Conservation (phyloP, 2,888 invertebrate genomes). For the Hedya salicella region DNA sequence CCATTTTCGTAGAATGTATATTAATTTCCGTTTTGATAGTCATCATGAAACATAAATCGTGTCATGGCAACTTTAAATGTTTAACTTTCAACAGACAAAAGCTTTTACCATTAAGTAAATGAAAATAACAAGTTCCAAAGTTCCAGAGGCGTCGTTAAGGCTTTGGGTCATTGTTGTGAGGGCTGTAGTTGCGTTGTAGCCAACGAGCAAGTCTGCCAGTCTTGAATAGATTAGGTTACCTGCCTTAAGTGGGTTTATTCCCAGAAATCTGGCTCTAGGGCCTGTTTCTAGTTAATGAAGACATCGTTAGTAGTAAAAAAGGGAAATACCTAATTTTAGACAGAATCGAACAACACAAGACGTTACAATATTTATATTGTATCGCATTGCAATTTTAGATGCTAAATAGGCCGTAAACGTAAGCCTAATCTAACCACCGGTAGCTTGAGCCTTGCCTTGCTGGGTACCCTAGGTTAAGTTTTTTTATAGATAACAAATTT, state of each 20-base stretch:
- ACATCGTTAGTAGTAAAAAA: neutral
- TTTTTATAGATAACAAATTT: too few relatives aligned
- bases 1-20: neutral
- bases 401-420: too few relatives aligned
- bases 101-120: constrained; percentile 42
- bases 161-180: constrained; percentile 15
- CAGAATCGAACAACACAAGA: neutral
- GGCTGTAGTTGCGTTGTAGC: constrained; percentile 4
- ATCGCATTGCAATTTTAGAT: too few relatives aligned
- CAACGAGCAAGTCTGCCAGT: neutral
- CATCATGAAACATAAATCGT: constrained; percentile 18
- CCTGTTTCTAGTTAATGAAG: neutral
- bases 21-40: constrained; percentile 38
- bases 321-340: neutral
- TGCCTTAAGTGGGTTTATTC: constrained; percentile 5
- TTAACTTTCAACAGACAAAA: constrained; percentile 31
- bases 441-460: too few relatives aligned
- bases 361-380: too few relatives aligned
- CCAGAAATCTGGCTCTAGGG: constrained; percentile 7
- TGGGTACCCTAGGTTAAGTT: too few relatives aligned
- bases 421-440: too few relatives aligned
- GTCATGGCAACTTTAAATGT: constrained; percentile 18
- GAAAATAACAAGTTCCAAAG: constrained; percentile 32
- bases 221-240: constrained; percentile 7
- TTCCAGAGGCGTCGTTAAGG: constrained; percentile 18